Evolutionary conservation across 2,797 vertebrate genomes (phyloP), one percentile per base, ranked within the genome.

Genomic region (Borostomias antarcticus): DNA sequence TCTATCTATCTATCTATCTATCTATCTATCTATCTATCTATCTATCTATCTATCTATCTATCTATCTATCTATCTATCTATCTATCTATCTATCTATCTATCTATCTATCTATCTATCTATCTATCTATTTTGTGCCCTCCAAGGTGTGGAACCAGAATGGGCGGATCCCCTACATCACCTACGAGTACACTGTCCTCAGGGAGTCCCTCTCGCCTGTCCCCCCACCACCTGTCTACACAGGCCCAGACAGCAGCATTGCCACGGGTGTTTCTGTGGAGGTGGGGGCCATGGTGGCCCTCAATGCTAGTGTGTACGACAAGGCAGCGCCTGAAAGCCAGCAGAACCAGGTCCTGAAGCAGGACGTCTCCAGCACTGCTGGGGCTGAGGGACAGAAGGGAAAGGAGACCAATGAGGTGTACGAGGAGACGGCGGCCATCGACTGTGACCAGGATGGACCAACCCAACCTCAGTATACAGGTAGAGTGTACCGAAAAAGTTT

Each of bases 71-170:
- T n/a, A n/a, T n/a, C n/a, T n/a, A n/a, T n/a, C n/a, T n/a, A n/a
- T n/a, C n/a, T n/a, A n/a, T n/a, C n/a, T n/a, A n/a, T n/a, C n/a
- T n/a, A n/a, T n/a, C n/a, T n/a, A n/a, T n/a, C n/a, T n/a, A n/a
- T n/a, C n/a, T n/a, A n/a, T n/a, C n/a, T n/a, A n/a, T n/a, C n/a
- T n/a, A n/a, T n/a, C n/a, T n/a, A n/a, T n/a, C n/a, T n/a, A n/a
- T n/a, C n/a, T n/a, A n/a, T n/a, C 13, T 7, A n/a, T 19, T 30
- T 58, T 69, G 28, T 67, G 57, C 1, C 64, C 25, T 1, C 11
- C 21, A 85, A 98, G 96, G 95, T 98, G 48, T 98, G 96, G 96
- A 98, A 97, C 82, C 97, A 98, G 89, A 98, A 97, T 1, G 97
- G 96, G 52, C 95, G 92, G 26, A 95, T 91, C 7, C 97, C 97